Base-by-base conservation (phyloP, 2,888 invertebrate species). In the Lucinisca nassula region DNA sequence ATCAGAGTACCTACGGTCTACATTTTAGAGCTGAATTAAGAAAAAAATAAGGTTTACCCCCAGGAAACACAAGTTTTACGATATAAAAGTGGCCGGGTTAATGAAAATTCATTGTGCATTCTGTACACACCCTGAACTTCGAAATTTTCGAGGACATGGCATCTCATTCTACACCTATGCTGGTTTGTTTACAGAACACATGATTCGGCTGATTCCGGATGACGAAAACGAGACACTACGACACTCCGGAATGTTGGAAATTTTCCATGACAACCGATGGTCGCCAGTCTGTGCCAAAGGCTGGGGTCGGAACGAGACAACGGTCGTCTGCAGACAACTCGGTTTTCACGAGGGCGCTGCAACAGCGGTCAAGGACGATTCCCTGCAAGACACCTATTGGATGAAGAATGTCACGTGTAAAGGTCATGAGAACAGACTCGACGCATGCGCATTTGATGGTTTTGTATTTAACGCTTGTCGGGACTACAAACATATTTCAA, bases 291-390 rank as follows among this genome's bases (percentile, higher is more conserved):
- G 95, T 70, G 87, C 85, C 1, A 88, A 92, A 4, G 91, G 91
- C n/a, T 95, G 93, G 93, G 91, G 90, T 10, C 82, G 90, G 17
- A 85, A 87, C 75, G 93, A 94, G 67, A 93, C 93, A 10, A 77
- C 82, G 0, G 93, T 94, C n/a, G 93, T 91, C 14, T 95, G 95
- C 78, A 86, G 83, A 55, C 95, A 95, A 78, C 84, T 95, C 38
- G 94, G 94, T 10, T 94, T 88, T 80, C 73, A 78, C 21, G 90
- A 90, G 90, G 93, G 51, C 40, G 79, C 82, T 51, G 84, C 87
- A 14, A 82, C 35, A 0, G 61, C 40, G 37, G 85, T 67, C 12
- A 85, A 79, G 35, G 80, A 86, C 58, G 82, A 87, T 10, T 37
- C 78, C 10, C 74, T 80, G 32, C 14, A 30, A 14, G 84, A 79